Percentiles rank a stretch among this genome's conserved stretches.
Conservation (phyloP, 2,888 invertebrate genomes). For the Chrysolina americana region DNA sequence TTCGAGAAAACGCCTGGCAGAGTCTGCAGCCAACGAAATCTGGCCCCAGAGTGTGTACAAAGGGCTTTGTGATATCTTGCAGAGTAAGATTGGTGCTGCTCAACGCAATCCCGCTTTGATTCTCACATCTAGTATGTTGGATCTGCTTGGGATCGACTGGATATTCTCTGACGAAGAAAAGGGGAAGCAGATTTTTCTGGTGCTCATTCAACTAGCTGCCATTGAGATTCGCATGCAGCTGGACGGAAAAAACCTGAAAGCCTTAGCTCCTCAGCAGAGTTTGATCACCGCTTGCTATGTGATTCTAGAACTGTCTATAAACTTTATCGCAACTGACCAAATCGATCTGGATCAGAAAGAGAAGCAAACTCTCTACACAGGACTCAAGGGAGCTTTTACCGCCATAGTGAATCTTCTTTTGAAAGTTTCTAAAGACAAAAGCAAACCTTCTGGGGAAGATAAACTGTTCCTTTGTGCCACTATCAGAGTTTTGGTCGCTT, state of each 20-base stretch:
- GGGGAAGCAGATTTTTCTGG: conserved; percentile 84
- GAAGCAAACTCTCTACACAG: conserved; percentile 90
- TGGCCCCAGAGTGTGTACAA: conserved; percentile 89
- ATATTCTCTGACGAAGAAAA: conserved; percentile 85
- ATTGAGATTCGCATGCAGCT: conserved; percentile 96
- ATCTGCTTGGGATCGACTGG: conserved; percentile 89
- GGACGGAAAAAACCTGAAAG: conserved; percentile 87
- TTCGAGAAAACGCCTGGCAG: conserved; percentile 75
- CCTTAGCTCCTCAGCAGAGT: conserved; percentile 83
- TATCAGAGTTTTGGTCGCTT: conserved; percentile 87
- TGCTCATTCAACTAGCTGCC: conserved; percentile 88
- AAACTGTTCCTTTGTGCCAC: conserved; percentile 88
- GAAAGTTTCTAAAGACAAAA: conserved; percentile 83
- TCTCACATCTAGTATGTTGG: conserved; percentile 84
- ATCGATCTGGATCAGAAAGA: conserved; percentile 91
- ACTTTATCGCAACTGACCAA: conserved; percentile 85
- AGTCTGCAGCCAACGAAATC: conserved; percentile 79
- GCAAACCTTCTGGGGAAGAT: conserved; percentile 79
- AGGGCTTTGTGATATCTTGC: conserved; percentile 86
- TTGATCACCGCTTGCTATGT: conserved; percentile 87
- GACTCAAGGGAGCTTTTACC: conserved; percentile 89
- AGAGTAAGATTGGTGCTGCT: conserved; percentile 88
- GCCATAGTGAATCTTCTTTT: conserved; percentile 83
- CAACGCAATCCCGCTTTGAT: conserved; percentile 92
- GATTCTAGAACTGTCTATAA: conserved; percentile 84